A percentile compares a stretch with the other conserved stretches of the same genome.
These are phyloP conservation scores for Clangula hyemalis DNA, from an alignment of 2,797 vertebrate genomes.

Conservation along the genomic window DNA sequence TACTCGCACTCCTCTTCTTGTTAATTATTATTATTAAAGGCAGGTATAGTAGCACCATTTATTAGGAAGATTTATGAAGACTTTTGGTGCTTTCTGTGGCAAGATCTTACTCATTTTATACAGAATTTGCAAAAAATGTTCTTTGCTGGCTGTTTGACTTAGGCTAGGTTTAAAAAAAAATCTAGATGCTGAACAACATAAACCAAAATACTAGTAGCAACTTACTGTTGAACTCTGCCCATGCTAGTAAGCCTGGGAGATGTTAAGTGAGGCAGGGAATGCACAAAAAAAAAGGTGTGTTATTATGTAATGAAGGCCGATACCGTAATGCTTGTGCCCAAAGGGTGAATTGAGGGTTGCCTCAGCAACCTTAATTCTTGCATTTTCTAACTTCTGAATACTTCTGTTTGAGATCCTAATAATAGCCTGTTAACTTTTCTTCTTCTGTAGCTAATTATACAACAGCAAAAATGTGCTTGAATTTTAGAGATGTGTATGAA, in stretches of 20 bases:
- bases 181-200: not conserved
- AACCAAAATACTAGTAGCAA: not conserved
- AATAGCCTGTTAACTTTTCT: not conserved
- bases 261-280: not conserved
- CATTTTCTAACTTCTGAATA: slow-evolving; percentile 17
- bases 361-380: slow-evolving; percentile 25
- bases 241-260: not conserved
- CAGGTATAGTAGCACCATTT: not conserved
- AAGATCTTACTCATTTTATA: not conserved
- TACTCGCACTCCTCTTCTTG: not conserved
- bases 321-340: not conserved
- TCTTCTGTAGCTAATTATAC: not conserved
- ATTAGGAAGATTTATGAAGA: not conserved
- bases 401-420: slow-evolving; percentile 28
- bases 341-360: slow-evolving; percentile 14
- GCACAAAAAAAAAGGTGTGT: not conserved
- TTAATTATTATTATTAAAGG: not conserved
- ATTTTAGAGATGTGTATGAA: not conserved
- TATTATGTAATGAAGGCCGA: slow-evolving; percentile 7
- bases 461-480: not conserved
- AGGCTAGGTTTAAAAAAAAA: not conserved
- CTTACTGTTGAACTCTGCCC: not conserved
- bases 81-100: not conserved
- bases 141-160: not conserved
- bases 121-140: not conserved